These are phyloP conservation scores for Nestor notabilis DNA, from an alignment of 2,113 vertebrate species.

Conservation along the genomic window DNA sequence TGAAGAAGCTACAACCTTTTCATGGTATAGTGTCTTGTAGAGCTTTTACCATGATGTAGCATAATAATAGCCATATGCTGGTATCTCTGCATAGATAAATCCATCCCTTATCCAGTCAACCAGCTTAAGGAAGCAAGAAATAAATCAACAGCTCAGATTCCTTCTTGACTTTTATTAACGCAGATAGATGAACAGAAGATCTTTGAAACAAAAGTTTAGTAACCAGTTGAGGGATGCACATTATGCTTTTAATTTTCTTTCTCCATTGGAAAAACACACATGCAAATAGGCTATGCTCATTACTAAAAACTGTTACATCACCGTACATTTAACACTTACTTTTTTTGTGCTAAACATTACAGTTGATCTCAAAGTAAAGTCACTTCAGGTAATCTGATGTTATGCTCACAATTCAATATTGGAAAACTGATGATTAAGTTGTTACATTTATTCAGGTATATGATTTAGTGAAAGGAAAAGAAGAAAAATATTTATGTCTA, in stretches of 20 bases:
- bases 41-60: background rate
- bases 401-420: background rate
- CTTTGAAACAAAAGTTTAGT: background rate
- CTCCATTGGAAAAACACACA: background rate
- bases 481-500: background rate
- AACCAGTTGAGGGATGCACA: background rate
- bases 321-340: background rate
- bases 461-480: background rate
- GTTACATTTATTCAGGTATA: background rate
- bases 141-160: background rate
- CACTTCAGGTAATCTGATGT: background rate
- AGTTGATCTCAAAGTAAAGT: background rate
- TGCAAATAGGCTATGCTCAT: background rate
- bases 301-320: background rate
- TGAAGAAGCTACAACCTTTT: background rate
- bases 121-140: background rate
- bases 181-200: background rate
- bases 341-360: background rate
- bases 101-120: background rate
- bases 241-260: background rate
- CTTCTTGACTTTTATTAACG: background rate
- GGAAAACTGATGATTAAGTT: background rate
- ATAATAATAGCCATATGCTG: background rate
- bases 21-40: background rate
- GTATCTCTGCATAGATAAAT: background rate